Evolutionary conservation across 2,888 invertebrate species (phyloP), one percentile per base, ranked within the genome.

Genomic region (Aleiodes leptofemur): DNA sequence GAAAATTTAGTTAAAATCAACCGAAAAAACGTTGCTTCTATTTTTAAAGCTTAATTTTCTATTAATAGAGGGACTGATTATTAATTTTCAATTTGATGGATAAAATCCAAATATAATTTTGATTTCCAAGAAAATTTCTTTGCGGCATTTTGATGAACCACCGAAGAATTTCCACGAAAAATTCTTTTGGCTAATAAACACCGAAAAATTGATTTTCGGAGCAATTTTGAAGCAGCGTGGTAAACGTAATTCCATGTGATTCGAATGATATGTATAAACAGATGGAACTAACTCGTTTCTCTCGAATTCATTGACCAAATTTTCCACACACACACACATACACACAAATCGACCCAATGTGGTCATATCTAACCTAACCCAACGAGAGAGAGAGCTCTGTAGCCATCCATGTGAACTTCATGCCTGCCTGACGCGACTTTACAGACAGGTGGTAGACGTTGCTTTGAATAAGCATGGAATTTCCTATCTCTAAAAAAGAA

Each of bases 381-480:
- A 51, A 51, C 51, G 29, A 23, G 23, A n/a, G n/a, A n/a, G 23
- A 23, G 23, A 23, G 29, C 23, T 50, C 48, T 51, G 13, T 51
- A 29, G 16, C 29, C 50, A 68, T 29, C 68, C 68, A 68, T 68
- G 68, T 68, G 68, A 68, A 68, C 50, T 14, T 31, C 51, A 51
- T 29, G 51, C 50, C 50, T 14, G 31, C 13, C 51, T 16, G 23
- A 48, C n/a, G n/a, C 64, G 43, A 68, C 23, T 68, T 23, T 50
- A 51, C 68, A 51, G 68, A 68, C 68, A 64, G 64, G 64, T 64
- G 64, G 43, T 34, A 64, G 64, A 64, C 64, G 23, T 38, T 61
- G 14, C 14, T n/a, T 31, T 38, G 13, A 48, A 11, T 16, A 48
- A n/a, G 23, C 23, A 69, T 31, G 48, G 29, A 43, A 69, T 56